phyloP scores from a whole-genome alignment of 1,140 invertebrate genomes.

The Littorina saxatilis region DNA sequence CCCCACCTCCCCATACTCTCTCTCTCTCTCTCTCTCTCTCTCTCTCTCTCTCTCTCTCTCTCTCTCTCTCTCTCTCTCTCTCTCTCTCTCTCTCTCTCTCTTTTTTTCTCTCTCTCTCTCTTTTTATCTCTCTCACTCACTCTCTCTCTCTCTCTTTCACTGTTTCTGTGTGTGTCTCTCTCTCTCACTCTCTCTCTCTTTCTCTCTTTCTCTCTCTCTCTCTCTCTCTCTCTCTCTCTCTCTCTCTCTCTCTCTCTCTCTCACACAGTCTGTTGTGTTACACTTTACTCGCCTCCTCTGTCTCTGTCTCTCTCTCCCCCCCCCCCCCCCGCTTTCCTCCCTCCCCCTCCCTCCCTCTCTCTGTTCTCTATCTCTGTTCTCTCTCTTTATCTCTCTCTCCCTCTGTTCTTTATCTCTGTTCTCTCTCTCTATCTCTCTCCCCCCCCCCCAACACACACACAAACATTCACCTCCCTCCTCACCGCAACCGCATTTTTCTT shows the following conservation, averaged over 20 bases:
- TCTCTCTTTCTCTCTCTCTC: slow-evolving; percentile 10
- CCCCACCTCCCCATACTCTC: slow-evolving; percentile 3
- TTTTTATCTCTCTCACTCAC: too few species aligned
- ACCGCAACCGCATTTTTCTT: too few species aligned
- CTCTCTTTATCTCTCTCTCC: slow-evolving; percentile 13
- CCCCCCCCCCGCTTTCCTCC: not conserved
- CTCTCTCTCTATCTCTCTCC: not conserved
- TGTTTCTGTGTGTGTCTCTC: not conserved
- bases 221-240: slow-evolving; percentile 15
- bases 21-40: too few species aligned
- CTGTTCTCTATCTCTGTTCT: not conserved
- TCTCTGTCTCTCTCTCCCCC: not conserved
- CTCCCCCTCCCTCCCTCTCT: not conserved
- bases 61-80: too few species aligned
- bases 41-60: too few species aligned
- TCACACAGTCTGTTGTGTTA: not conserved
- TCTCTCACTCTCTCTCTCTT: slow-evolving; percentile 8
- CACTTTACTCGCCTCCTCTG: not conserved
- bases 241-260: not conserved
- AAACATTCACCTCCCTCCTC: too few species aligned
- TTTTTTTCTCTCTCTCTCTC: too few species aligned
- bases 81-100: too few species aligned
- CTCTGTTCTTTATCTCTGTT: slow-evolving; percentile 9
- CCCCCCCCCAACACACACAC: not conserved
- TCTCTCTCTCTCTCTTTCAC: not conserved